phyloP scores from a whole-genome alignment of 1,140 invertebrate species.

The Anthonomus grandis region DNA sequence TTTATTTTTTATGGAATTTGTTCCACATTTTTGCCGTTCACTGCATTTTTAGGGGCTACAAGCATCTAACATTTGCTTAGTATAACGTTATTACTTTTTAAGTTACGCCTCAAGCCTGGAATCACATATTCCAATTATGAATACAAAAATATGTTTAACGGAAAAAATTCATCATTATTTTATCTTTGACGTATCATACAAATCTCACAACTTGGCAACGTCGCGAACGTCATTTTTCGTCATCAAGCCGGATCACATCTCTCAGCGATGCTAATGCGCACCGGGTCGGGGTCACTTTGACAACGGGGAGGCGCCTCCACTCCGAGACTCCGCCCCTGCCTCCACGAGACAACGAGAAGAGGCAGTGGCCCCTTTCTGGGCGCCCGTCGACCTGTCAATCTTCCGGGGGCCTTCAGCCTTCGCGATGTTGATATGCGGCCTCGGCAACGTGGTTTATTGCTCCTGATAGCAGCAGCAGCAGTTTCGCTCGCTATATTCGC shows the following conservation, averaged over 20 bases:
- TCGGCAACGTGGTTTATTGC: constrained; percentile 30
- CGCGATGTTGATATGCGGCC: constrained; percentile 14
- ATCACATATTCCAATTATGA: too few species aligned
- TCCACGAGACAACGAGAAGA: constrained; percentile 10
- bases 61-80: too few species aligned
- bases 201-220: constrained; percentile 21
- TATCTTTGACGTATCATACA: too few species aligned
- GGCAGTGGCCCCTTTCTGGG: constrained; percentile 27
- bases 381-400: constrained; percentile 29
- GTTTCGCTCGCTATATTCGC: too few species aligned
- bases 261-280: constrained; percentile 40
- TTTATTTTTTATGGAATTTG: too few species aligned
- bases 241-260: constrained; percentile 45
- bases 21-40: too few species aligned
- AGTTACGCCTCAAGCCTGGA: too few species aligned
- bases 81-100: too few species aligned
- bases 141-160: too few species aligned
- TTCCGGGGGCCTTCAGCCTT: too few species aligned
- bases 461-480: constrained; percentile 25
- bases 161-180: too few species aligned
- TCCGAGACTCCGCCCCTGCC: constrained; percentile 34
- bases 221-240: constrained; percentile 48
- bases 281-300: constrained; percentile 48
- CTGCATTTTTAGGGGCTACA: too few species aligned
- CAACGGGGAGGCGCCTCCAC: constrained; percentile 43